Conservation (phyloP, 2,888 invertebrate species). For the Limnephilus auricula region DNA sequence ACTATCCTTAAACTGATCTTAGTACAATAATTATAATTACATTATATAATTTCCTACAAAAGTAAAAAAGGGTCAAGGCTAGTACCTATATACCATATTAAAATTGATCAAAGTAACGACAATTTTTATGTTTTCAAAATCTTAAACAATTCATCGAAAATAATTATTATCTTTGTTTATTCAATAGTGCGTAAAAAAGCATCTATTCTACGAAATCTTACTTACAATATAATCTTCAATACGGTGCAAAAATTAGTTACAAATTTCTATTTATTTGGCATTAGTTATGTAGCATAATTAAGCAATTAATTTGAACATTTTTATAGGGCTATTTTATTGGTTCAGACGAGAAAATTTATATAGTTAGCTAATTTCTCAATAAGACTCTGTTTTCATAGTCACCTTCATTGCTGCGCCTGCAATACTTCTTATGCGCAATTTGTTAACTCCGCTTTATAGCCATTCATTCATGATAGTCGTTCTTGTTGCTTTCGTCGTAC, state of each 20-base stretch:
- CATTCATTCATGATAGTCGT: no score
- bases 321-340: neutral
- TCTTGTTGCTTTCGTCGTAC: neutral
- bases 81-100: constrained; percentile 47
- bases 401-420: neutral
- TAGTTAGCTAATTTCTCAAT: neutral
- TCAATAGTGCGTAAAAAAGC: constrained; percentile 58
- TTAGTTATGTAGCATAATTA: neutral
- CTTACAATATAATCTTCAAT: constrained; percentile 12
- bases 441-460: no score
- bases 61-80: constrained; percentile 66
- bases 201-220: constrained; percentile 35
- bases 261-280: neutral
- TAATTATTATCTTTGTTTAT: constrained; percentile 39
- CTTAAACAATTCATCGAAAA: constrained; percentile 13
- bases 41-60: constrained; percentile 61
- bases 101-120: constrained; percentile 49
- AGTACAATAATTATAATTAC: neutral
- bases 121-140: neutral
- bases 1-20: neutral
- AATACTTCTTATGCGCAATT: no score
- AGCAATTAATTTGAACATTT: neutral
- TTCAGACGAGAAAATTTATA: neutral
- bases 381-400: neutral
- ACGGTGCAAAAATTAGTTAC: constrained; percentile 22